phyloP scores from a whole-genome alignment of 2,888 invertebrate genomes.

The Vanessa cardui region DNA sequence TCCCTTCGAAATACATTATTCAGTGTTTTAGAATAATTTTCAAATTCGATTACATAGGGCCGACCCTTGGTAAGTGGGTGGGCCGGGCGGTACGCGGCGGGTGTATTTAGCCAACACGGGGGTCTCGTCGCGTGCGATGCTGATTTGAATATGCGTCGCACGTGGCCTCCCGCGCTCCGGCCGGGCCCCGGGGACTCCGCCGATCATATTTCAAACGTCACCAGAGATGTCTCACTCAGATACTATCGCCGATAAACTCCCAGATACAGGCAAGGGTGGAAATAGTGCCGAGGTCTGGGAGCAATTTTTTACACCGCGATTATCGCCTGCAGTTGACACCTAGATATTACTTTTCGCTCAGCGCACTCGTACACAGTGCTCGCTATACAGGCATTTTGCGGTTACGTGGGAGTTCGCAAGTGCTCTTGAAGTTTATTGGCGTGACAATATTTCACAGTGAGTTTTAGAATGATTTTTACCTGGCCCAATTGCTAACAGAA shows the following conservation, averaged over 20 bases:
- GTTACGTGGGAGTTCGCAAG: conserved; percentile 53
- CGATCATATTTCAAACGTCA: conserved; percentile 83
- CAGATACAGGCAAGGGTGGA: conserved; percentile 76
- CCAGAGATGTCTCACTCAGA: conserved; percentile 82
- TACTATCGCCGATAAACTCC: conserved; percentile 81
- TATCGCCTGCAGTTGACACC: conserved; percentile 82
- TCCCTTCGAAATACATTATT: conserved; percentile 82
- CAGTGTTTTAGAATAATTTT: conserved; percentile 84
- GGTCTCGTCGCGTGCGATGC: conserved; percentile 79
- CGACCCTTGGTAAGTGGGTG: conserved; percentile 77
- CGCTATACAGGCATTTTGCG: conserved; percentile 61
- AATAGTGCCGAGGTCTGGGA: conserved; percentile 66
- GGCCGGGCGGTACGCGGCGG: conserved; percentile 57
- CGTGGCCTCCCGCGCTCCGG: conserved; percentile 68
- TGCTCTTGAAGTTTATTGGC: conserved; percentile 72
- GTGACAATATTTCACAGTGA: conserved; percentile 57
- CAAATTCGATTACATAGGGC: conserved; percentile 84
- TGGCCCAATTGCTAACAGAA: neutral
- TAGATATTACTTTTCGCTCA: conserved; percentile 79
- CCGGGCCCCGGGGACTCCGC: conserved; percentile 70
- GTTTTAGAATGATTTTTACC: conserved; percentile 17
- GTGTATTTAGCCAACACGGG: conserved; percentile 83
- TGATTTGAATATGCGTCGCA: conserved; percentile 82
- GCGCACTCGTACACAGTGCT: conserved; percentile 42
- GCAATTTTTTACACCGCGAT: conserved; percentile 80